Conservation (phyloP, 2,113 vertebrate genomes). For the Hemiscyllium ocellatum region DNA sequence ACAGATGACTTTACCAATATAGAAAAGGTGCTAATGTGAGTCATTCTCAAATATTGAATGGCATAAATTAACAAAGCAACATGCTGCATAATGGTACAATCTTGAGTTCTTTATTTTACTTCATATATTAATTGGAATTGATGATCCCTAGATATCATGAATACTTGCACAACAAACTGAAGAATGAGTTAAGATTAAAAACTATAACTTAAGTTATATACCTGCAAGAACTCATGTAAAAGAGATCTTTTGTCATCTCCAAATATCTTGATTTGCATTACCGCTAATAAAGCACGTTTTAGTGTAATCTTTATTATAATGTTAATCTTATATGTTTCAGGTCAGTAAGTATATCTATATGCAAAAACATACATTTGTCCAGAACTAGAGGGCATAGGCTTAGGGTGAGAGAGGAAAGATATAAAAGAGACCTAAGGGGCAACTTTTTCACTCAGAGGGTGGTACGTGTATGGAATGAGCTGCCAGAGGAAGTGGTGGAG, state of each 20-base stretch:
- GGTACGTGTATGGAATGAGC: too few species aligned
- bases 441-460: too few species aligned
- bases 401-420: too few species aligned
- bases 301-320: background rate
- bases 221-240: background rate
- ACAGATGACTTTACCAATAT: background rate
- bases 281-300: background rate
- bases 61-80: background rate
- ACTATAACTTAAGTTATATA: background rate
- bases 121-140: background rate
- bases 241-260: background rate
- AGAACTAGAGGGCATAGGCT: too few species aligned
- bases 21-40: background rate
- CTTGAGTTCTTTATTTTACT: background rate
- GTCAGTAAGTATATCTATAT: background rate
- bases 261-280: too few species aligned
- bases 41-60: background rate
- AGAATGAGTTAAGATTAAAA: background rate
- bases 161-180: background rate
- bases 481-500: too few species aligned
- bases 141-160: background rate
- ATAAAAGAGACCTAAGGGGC: too few species aligned
- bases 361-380: background rate
- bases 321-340: background rate
- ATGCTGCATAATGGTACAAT: background rate